Percentiles rank a stretch among this genome's conserved stretches.
Evolutionary conservation across 2,888 invertebrate species (phyloP).

Genomic region (Limnephilus lunatus): DNA sequence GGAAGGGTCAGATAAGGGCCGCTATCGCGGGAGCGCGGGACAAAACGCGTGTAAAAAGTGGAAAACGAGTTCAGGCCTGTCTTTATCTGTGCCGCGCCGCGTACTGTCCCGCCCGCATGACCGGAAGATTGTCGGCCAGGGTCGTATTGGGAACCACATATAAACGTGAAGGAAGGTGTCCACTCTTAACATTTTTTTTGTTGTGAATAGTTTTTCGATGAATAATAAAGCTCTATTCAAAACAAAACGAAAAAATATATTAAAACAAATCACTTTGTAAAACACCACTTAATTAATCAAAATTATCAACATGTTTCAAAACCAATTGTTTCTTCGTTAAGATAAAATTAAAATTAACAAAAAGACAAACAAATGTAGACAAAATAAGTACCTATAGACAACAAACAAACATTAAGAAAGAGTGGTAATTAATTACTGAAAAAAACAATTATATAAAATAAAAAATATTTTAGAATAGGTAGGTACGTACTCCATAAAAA

Average conservation of each 20-base stretch:
- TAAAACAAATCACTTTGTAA: too few relatives aligned
- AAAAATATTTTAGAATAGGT: too few relatives aligned
- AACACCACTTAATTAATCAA: too few relatives aligned
- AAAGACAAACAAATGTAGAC: too few relatives aligned
- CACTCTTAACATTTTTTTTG: background rate
- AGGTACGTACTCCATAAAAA: too few relatives aligned
- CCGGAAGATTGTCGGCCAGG: slow-evolving; percentile 36
- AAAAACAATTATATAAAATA: too few relatives aligned
- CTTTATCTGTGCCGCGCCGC: slow-evolving; percentile 20
- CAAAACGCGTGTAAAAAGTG: slow-evolving; percentile 44
- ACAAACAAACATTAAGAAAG: too few relatives aligned
- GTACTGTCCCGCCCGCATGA: slow-evolving; percentile 55
- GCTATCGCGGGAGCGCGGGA: slow-evolving; percentile 20
- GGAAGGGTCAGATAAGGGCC: slow-evolving; percentile 26
- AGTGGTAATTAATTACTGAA: too few relatives aligned
- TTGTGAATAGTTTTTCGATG: background rate
- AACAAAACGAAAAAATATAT: background rate
- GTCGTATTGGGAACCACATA: background rate
- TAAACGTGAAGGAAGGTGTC: background rate
- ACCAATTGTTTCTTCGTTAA: too few relatives aligned
- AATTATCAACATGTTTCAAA: too few relatives aligned
- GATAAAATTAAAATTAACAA: too few relatives aligned
- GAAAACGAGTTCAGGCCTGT: slow-evolving; percentile 47
- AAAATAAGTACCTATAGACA: too few relatives aligned
- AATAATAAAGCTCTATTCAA: background rate